phyloP scores from a whole-genome alignment of 92 coral and sea anemone species.

The Blastomussa wellsi region DNA sequence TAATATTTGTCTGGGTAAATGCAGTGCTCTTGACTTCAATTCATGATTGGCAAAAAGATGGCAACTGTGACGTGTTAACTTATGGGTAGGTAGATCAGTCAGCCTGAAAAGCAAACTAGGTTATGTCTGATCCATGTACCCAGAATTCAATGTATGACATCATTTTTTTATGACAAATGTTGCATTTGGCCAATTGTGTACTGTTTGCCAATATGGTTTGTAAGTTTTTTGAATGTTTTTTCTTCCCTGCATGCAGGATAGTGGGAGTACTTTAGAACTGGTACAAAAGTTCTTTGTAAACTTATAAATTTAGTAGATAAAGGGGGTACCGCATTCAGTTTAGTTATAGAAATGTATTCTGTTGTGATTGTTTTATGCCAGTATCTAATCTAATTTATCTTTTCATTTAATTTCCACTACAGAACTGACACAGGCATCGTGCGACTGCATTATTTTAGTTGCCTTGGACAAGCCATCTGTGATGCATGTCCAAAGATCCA shows the following conservation, averaged over 20 bases:
- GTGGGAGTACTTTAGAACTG: not conserved
- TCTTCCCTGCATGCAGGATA: not conserved
- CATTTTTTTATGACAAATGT: not conserved
- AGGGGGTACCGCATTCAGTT: not conserved
- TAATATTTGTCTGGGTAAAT: not conserved
- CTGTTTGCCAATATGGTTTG: constrained; percentile 1
- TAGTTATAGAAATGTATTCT: not conserved
- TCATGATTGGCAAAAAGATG: no score
- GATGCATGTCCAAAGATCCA: not conserved
- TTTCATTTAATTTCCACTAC: constrained; percentile 1
- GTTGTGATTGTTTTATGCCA: not conserved
- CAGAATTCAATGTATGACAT: not conserved
- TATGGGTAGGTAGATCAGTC: not conserved
- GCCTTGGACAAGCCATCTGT: constrained; percentile 12
- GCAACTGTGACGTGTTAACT: not conserved
- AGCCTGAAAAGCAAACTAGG: not conserved
- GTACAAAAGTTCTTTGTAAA: not conserved
- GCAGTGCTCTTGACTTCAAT: not conserved
- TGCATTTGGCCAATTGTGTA: not conserved
- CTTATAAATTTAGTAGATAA: not conserved
- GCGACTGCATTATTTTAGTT: constrained; percentile 8
- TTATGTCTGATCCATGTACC: not conserved
- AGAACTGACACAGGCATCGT: constrained; percentile 25
- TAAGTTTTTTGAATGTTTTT: not conserved
- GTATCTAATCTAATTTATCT: constrained; percentile 1